Base-by-base conservation (phyloP, 2,113 vertebrate genomes). In the Scartelaos histophorus region DNA sequence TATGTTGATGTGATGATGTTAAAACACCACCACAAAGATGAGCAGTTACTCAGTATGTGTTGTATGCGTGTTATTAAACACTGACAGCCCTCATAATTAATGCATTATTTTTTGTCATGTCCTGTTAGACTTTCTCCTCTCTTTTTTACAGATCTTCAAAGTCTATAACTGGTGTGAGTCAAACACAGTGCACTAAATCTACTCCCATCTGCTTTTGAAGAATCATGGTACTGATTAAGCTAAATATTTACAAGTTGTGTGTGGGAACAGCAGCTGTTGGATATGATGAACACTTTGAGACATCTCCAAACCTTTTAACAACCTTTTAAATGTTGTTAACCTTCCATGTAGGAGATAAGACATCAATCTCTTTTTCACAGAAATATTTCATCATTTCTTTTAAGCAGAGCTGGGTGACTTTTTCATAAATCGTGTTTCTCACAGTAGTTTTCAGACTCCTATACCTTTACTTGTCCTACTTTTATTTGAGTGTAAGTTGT, bases 201-300 rank as follows among this genome's bases (percentile, higher is more conserved):
- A 65, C 15, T 61, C 35, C 72, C 57, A 15, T n/a, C n/a, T 38
- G n/a, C 29, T 68, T 69, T 62, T 49, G 45, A 43, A 78, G 58
- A 66, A 47, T 15, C 3, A 5, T 56, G 24, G 7, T 9, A 10
- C 7, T 29, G 51, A 68, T 70, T 83, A 21, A 19, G 51, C 19
- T 54, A 90, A 89, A 90, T 89, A 89, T 89, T 90, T 84, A 80
- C 70, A 81, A 69, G 61, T 47, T 51, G 0, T 70, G 79, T 78
- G 84, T 86, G 75, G 71, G 73, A 78, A 82, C 75, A 73, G 73
- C 74, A 79, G 83, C 79, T 73, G n/a, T 67, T 57, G 21, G 74
- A 83, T 58, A 85, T 21, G 5, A 67, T 75, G 68, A 73, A 72
- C 77, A 79, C 68, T 51, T 34, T 76, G 72, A 24, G 56, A 51